phyloP scores from a whole-genome alignment of 2,797 vertebrate species.

The Bradypus variegatus region DNA sequence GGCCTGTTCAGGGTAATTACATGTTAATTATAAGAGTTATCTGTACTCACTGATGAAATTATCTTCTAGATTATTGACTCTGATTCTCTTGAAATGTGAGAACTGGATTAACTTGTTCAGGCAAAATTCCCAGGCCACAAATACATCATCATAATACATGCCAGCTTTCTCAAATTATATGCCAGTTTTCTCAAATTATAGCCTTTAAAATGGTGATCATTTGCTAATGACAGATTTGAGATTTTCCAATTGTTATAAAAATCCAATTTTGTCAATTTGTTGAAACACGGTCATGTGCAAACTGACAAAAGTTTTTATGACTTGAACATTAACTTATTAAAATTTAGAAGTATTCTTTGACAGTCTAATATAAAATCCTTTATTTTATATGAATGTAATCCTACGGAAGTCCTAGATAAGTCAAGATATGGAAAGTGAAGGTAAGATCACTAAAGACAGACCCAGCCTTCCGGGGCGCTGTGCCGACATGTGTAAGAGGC shows the following conservation, averaged over 20 bases:
- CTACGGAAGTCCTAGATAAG: background rate
- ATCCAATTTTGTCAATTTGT: background rate
- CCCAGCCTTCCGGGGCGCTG: fast-evolving
- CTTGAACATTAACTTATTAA: background rate
- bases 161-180: background rate
- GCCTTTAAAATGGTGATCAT: background rate
- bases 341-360: background rate
- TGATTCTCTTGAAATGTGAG: background rate
- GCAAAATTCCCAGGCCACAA: background rate
- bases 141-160: background rate
- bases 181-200: background rate
- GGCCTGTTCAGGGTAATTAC: background rate
- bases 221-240: background rate
- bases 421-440: background rate
- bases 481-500: fast-evolving
- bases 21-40: background rate
- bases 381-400: background rate
- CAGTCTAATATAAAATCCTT: background rate
- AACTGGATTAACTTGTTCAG: background rate
- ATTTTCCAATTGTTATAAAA: background rate
- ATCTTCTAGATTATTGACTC: background rate
- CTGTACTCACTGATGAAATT: background rate
- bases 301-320: background rate
- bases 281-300: background rate
- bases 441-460: too few species aligned